phyloP scores from a whole-genome alignment of 1,140 invertebrate genomes.

The Mactra quadrangularis region DNA sequence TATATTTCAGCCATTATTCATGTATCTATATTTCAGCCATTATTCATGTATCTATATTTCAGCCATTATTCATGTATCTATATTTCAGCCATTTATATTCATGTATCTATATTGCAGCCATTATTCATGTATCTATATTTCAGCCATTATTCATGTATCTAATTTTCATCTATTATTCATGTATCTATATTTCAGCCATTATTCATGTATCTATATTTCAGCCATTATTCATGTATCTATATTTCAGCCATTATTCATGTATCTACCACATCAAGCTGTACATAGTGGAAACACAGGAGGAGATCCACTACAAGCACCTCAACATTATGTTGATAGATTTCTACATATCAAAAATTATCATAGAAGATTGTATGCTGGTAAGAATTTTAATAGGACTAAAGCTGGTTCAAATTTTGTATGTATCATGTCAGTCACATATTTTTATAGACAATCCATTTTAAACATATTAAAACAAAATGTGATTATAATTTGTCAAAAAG shows the following conservation, averaged over 20 bases:
- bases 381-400: neutral
- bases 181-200: too few species aligned
- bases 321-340: conserved; percentile 89
- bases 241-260: conserved; percentile 84
- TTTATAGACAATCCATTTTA: neutral
- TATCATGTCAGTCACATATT: neutral
- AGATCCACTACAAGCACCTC: conserved; percentile 89
- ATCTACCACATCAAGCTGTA: conserved; percentile 84
- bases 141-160: too few species aligned
- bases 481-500: neutral
- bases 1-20: too few species aligned
- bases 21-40: too few species aligned
- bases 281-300: conserved; percentile 80
- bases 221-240: conserved; percentile 79
- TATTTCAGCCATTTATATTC: too few species aligned
- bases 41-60: too few species aligned
- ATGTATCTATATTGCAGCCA: too few species aligned
- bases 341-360: conserved; percentile 88
- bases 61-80: too few species aligned
- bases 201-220: conserved; percentile 85
- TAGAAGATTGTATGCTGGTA: conserved; percentile 89
- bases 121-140: too few species aligned
- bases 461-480: neutral
- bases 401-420: neutral
- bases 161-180: too few species aligned